Base-by-base conservation (phyloP, 2,113 vertebrate genomes). In the Lichenostomus cassidix region DNA sequence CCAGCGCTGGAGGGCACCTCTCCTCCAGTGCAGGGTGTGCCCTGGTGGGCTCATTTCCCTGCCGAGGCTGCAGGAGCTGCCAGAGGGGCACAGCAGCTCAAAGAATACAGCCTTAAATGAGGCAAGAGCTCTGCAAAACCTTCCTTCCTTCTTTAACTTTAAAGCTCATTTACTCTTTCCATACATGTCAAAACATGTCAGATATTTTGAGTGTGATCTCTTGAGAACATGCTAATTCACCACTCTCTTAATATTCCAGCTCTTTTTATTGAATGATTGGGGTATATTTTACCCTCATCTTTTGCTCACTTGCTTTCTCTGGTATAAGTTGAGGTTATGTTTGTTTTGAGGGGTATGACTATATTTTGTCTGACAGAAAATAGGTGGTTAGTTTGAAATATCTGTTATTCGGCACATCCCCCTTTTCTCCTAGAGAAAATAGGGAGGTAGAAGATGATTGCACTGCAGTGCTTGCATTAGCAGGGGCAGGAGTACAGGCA, bases 231-330 rank as follows among this genome's bases (percentile, higher is more conserved):
- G 89, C 35, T 84, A 94, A 94, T 94, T 80, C 81, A 63, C 31
- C 82, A 92, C 83, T 94, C 71, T 42, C 49, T 95, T 97, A 94
- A 95, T 96, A 60, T 97, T 95, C 95, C 41, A 87, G 53, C 52
- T 95, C 60, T 92, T 94, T 96, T 95, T 95, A 95, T 95, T 90
- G 85, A 80, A 94, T 91, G 95, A 96, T 58, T 71, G 89, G 75
- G 82, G 29, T 94, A 21, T 77, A 29, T 95, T 94, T 96, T 87
- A 87, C 68, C 62, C 58, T 85, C 42, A 8, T 81, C 73, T 65
- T 83, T 83, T 75, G 15, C 79, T 70, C 31, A 9, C 81, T 81
- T 76, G 49, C 70, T 83, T 94, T 95, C 52, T 80, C 37, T 80
- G 60, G 9, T 91, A n/a, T 62, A 87, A 75, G 44, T 7, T 64